These are phyloP conservation scores for Bombyx mandarina DNA, from an alignment of 1,140 invertebrate genomes.

Conservation along the genomic window DNA sequence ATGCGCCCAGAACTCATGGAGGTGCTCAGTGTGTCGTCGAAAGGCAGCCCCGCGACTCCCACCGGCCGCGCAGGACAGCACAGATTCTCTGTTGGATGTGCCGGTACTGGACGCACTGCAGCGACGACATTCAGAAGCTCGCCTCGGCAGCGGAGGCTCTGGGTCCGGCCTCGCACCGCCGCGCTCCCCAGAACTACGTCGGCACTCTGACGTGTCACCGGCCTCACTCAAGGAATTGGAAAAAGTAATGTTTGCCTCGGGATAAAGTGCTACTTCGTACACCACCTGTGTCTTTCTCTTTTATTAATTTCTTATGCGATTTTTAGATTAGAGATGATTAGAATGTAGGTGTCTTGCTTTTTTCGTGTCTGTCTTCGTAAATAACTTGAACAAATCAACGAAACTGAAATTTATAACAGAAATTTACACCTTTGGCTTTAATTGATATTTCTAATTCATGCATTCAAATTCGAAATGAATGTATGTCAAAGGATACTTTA, in stretches of 20 bases:
- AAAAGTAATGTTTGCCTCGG: conserved; percentile 73
- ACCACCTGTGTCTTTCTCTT: neutral
- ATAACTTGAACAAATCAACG: neutral
- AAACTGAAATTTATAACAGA: too few relatives aligned
- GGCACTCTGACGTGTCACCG: conserved; percentile 87
- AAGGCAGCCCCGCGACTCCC: conserved; percentile 82
- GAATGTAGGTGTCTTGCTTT: too few relatives aligned
- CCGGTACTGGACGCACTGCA: conserved; percentile 82
- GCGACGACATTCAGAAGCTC: conserved; percentile 83
- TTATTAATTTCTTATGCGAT: neutral
- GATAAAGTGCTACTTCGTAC: too few relatives aligned
- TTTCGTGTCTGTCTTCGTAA: neutral
- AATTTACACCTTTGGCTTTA: neutral
- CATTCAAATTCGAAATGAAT: too few relatives aligned
- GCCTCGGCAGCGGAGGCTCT: conserved; percentile 74
- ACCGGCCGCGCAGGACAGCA: conserved; percentile 81
- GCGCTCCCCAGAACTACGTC: conserved; percentile 80
- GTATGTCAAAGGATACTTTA: too few relatives aligned
- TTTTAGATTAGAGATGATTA: neutral
- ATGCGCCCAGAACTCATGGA: conserved; percentile 77
- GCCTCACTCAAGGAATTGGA: conserved; percentile 87
- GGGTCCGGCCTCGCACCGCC: conserved; percentile 79
- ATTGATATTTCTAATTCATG: neutral
- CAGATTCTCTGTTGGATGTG: conserved; percentile 83
- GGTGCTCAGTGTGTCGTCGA: conserved; percentile 84